These are phyloP conservation scores for Cephalophus harveyi DNA, from an alignment of 2,113 vertebrate genomes.

Conservation along the genomic window DNA sequence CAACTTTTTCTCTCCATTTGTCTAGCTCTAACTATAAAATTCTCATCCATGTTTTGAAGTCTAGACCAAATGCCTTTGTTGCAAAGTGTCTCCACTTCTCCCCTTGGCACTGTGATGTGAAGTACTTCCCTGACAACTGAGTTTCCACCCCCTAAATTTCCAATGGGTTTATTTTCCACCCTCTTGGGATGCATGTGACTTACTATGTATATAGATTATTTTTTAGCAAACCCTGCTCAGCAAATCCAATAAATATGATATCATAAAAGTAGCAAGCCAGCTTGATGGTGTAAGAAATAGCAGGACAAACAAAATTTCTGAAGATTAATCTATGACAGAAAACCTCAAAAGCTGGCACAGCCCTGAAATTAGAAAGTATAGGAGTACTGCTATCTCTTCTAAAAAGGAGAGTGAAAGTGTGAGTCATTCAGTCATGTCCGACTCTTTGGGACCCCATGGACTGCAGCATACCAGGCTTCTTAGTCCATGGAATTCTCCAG, in stretches of 20 bases:
- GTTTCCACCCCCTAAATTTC: not conserved
- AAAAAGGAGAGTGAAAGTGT: not conserved
- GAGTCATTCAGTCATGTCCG: accelerated
- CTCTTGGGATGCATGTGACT: not conserved
- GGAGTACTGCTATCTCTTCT: not conserved
- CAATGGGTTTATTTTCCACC: not conserved
- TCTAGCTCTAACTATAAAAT: not conserved
- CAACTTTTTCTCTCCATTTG: not conserved
- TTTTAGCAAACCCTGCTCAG: not conserved
- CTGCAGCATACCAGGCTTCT: not conserved
- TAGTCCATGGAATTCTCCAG: not conserved
- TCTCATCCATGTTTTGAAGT: not conserved
- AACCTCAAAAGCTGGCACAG: not conserved
- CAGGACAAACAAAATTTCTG: not conserved
- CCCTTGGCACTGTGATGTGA: not conserved
- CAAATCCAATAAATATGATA: not conserved
- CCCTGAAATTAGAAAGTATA: not conserved
- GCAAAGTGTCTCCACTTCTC: not conserved
- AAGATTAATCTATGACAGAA: not conserved
- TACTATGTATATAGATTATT: not conserved
- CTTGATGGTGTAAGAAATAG: not conserved
- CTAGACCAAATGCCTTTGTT: not conserved
- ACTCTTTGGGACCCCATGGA: not conserved
- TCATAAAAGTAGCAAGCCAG: not conserved
- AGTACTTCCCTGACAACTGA: not conserved